Base-by-base conservation (phyloP, 2,888 invertebrate species). In the Ophioninae sp. region DNA sequence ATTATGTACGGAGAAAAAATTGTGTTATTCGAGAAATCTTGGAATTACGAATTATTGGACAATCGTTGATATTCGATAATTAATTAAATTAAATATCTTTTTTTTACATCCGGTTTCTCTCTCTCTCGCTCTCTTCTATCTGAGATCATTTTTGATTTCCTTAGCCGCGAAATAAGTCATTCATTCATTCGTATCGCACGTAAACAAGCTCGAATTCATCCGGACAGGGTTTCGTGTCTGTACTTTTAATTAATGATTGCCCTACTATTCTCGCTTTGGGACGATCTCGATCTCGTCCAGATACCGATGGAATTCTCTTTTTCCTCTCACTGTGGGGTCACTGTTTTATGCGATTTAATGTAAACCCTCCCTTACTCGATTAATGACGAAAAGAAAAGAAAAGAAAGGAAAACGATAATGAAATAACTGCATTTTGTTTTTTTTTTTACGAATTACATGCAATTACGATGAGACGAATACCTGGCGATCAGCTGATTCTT, bases 191-290 rank as follows among this genome's bases (percentile, higher is more conserved):
- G 13, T 21, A 41, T 7, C 37, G 23, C n/a, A 37, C 20, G 13
- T 13, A 57, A 57, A 74, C 50, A 61, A 73, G 68, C 68, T 68
- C 62, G 78, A 62, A 56, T 64, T 68, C 39, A 73, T 74, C 78
- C 62, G 57, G 62, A 73, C 62, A 74, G 73, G 73, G 50, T 64
- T 62, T 30, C 61, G 61, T 68, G n/a, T 57, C 41, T 78, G 23
- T 50, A 70, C 70, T 72, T 76, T 65, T 67, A 62, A 62, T 74
- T 74, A 67, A 79, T 83, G 70, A 21, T 50, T 79, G 50, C 72
- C 68, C 70, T 61, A 67, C 67, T 30, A 61, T 59, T 75, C 57
- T 37, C 57, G 68, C 37, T 70, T 37, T 7, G 69, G 50, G 61
- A 30, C 30, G 2, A 30, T 30, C 30, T 30, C 30, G 61, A 79